Evolutionary conservation across 2,888 invertebrate genomes (phyloP), one percentile per base, ranked within the genome.

Genomic region (Ellobium chinense): DNA sequence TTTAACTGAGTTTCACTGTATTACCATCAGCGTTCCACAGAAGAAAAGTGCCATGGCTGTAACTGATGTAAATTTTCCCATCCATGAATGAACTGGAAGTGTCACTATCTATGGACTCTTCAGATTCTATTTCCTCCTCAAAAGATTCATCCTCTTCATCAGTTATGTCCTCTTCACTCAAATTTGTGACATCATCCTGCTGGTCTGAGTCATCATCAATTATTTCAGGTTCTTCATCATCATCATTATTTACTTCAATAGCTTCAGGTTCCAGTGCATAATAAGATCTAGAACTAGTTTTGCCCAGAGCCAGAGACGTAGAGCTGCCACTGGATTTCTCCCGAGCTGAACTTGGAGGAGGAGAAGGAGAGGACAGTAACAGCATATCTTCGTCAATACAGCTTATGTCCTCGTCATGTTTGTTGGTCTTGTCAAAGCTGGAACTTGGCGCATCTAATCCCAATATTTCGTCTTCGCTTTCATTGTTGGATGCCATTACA

Each of bases 1-100:
- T n/a, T n/a, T n/a, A n/a, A n/a, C n/a, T n/a, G n/a, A n/a, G n/a
- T n/a, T n/a, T n/a, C n/a, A n/a, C n/a, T n/a, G n/a, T n/a, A n/a
- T n/a, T 84, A 88, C 88, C 88, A 72, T 85, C 83, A 58, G 87
- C 82, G 81, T 86, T 86, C 89, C 88, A 89, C 2, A 89, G 80
- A 36, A 88, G 86, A 39, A 84, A 84, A 18, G 86, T 80, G 14
- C 84, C 83, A 74, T 85, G 84, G 31, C 72, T 79, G 36, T 79
- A 56, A 34, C 80, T 80, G 24, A 89, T 66, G 58, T 80, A 82
- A 9, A 88, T 81, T 76, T 82, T 82, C 72, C 75, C 69, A 58
- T 80, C 77, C 66, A 74, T 36, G 76, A 66, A 69, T 65, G 68
- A n/a, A 27, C 7, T 21, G 5, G 56, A 56, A 29, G 63, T 73